A percentile compares a stretch with the other conserved stretches of the same genome.
Conservation (phyloP, 2,797 vertebrate species). For the Sparus aurata region DNA sequence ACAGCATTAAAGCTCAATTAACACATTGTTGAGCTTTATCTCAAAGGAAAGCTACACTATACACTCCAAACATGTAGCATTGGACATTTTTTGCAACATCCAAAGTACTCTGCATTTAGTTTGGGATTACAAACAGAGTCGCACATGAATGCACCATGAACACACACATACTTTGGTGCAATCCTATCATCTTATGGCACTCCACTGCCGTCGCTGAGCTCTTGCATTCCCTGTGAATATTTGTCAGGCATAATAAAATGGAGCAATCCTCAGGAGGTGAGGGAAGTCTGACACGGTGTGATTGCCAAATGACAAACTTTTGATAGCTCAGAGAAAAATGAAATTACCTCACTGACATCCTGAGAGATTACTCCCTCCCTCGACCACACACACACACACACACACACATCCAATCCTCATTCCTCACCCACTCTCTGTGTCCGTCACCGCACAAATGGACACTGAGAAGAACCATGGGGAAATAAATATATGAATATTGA, state of each 20-base stretch:
- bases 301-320: conserved; percentile 82
- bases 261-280: conserved; percentile 68
- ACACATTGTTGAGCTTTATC: no score
- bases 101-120: background rate
- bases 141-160: conserved; percentile 6
- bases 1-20: background rate
- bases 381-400: conserved; percentile 30
- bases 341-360: conserved; percentile 76
- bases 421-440: conserved; percentile 15
- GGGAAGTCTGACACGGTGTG: conserved; percentile 62
- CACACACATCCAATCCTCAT: conserved; percentile 25
- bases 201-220: conserved; percentile 47
- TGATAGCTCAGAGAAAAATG: conserved; percentile 73
- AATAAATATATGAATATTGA: conserved; percentile 71
- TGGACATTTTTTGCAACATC: background rate
- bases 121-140: conserved; percentile 9
- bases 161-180: conserved; percentile 3
- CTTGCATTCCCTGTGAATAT: conserved; percentile 45
- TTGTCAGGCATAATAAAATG: conserved; percentile 51
- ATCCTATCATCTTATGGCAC: conserved; percentile 37
- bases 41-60: background rate
- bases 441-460: conserved; percentile 36
- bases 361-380: conserved; percentile 69
- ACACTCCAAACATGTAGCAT: background rate
- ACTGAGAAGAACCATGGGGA: conserved; percentile 21